Evolutionary conservation across 2,797 vertebrate genomes (phyloP), one percentile per base, ranked within the genome.

Genomic region (Sebastes oblongus): DNA sequence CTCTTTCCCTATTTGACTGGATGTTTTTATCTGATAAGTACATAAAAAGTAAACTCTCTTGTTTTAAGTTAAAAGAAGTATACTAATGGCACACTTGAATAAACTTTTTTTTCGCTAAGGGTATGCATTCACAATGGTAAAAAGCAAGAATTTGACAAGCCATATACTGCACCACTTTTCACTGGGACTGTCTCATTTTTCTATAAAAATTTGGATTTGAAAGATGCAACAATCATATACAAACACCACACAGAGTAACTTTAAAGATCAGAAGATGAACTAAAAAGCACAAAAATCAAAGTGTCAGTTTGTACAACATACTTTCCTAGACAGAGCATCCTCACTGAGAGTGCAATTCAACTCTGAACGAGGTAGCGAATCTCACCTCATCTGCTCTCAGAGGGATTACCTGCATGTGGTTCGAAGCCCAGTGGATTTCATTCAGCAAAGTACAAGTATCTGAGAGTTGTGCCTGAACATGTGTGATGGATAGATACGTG

Each of bases 371-470:
- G 55, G 22, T 29, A 5, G 4, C 3, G 10, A 68, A 42, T 56
- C 34, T 74, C 42, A 32, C 55, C 67, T 75, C 18, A 7, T 78
- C 66, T 22, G 20, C 32, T 83, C 16, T 58, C 10, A 70, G 46
- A 68, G 60, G 73, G 64, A 81, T 81, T 50, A 64, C 1, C 54
- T 72, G 66, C 66, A 25, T 67, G 80, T 46, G 27, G 16, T 61
- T n/a, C 34, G 8, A 85, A 60, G 3, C 59, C 52, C 46, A 24
- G 50, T 60, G 65, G 77, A 68, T 83, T 73, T 81, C 70, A 71
- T 27, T 71, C 39, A 22, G 66, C 13, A 50, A 62, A 32, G 14
- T 24, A 30, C 32, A 13, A 54, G 52, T 18, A 22, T 59, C 29
- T 42, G 55, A 54, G 39, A 70, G 54, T 66, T 80, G 61, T 75